Base-by-base conservation (phyloP, 2,888 invertebrate genomes). In the Atrina japonica region DNA sequence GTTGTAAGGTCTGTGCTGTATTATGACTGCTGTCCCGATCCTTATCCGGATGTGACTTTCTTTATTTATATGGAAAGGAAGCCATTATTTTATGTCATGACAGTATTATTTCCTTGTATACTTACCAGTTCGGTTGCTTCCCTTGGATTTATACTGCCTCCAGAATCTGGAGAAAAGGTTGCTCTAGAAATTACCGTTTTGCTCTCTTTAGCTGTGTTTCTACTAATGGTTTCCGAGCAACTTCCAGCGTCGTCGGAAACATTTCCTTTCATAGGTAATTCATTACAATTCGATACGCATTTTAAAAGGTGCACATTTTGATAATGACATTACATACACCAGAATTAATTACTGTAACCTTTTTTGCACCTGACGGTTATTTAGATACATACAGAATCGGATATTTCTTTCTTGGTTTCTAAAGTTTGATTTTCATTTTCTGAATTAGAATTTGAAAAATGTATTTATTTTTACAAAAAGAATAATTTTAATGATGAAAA, bases 81-180 rank as follows among this genome's bases (percentile, higher is more conserved):
- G 27, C 83, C 87, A 1, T 68, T 85, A 73, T 87, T 87, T 75
- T 86, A 85, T 61, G 76, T 82, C 11, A 73, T 84, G 58, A 85
- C 85, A 66, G 76, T 87, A 16, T 68, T 87, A n/a, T 85, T 86
- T 63, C 87, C 87, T 1, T 87, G 86, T 69, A 75, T 84, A n/a
- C 72, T 87, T 6, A 83, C 86, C 21, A 81, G 81, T 21, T 77
- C 75, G 14, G 83, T 86, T 3, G 78, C 82, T 16, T 60, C 79
- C 1, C 68, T 86, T n/a, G 85, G 83, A 29, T 87, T 86, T 61
- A 68, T 82, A 35, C 77, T 86, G 16, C 87, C 87, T 7, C 83
- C 85, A 2, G 84, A 84, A 59, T 83, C 84, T 16, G 86, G 86
- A 2, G 86, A 87, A 71, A 87, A 87, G 60, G 83, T 87, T 6